Evolutionary conservation across 2,888 invertebrate species (phyloP).

Genomic region (Cerastis rubricosa): DNA sequence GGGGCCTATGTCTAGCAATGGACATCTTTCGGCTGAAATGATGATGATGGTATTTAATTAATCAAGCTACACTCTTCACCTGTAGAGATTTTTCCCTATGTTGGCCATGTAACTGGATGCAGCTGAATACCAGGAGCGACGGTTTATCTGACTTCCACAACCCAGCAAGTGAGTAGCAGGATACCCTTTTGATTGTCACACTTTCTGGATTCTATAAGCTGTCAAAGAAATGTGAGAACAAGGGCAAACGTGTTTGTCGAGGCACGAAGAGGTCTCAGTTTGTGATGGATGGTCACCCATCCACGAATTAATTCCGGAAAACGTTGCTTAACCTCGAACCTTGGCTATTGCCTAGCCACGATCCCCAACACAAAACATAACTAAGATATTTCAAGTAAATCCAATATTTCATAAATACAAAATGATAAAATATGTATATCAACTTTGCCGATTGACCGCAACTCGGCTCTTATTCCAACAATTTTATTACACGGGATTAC

Average conservation of each 20-base stretch:
- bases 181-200: background rate
- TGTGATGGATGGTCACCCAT: background rate
- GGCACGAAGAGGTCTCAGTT: background rate
- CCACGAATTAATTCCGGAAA: background rate
- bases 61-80: background rate
- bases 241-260: background rate
- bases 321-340: background rate
- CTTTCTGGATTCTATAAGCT: background rate
- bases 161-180: background rate
- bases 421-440: conserved; percentile 17
- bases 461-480: conserved; percentile 61
- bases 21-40: no score
- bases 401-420: background rate
- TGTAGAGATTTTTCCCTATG: background rate
- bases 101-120: background rate
- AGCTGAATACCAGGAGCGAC: background rate
- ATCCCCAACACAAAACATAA: background rate
- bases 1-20: no score
- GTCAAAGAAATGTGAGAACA: background rate
- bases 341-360: background rate
- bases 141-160: background rate
- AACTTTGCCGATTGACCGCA: conserved; percentile 29
- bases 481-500: conserved; percentile 71
- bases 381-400: background rate
- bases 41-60: no score